Percentiles rank a stretch among this genome's conserved stretches.
Evolutionary conservation across 2,113 vertebrate species (phyloP).

Genomic region (Peromyscus leucopus): DNA sequence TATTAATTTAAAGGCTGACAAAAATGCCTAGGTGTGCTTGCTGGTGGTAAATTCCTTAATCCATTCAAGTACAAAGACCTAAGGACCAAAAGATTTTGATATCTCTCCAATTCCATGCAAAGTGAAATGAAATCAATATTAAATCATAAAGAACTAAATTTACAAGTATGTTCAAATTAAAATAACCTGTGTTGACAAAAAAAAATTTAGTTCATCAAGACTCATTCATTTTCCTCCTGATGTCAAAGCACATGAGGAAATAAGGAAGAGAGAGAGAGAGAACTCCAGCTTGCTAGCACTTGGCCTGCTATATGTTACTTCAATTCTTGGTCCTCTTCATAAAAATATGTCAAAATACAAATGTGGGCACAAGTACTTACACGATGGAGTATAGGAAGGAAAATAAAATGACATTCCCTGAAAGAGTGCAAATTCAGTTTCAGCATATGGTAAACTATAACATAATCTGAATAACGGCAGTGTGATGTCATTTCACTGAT

Average conservation of each 20-base stretch:
- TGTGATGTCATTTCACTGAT: background rate
- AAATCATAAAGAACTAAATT: constrained; percentile 22
- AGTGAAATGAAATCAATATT: constrained; percentile 21
- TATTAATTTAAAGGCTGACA: background rate
- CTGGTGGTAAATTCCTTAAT: constrained; percentile 32
- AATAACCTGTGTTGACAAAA: background rate
- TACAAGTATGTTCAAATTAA: constrained; percentile 15
- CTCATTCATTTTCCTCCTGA: background rate
- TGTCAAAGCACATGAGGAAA: background rate
- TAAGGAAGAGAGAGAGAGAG: background rate
- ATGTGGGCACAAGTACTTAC: background rate
- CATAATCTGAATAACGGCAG: constrained; percentile 16
- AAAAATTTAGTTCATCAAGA: constrained; percentile 43
- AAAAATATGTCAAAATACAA: constrained; percentile 49
- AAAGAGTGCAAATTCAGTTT: constrained; percentile 32
- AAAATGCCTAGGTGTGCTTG: background rate
- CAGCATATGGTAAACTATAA: constrained; percentile 40
- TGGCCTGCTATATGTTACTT: background rate
- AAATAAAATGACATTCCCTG: constrained; percentile 33
- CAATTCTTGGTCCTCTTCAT: constrained; percentile 12
- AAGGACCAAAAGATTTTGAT: background rate
- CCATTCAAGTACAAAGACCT: constrained; percentile 32
- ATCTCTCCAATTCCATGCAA: background rate
- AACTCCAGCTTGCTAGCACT: background rate
- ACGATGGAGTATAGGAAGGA: background rate